These are phyloP conservation scores for Bombus fervidus DNA, from an alignment of 1,140 invertebrate genomes.

Conservation along the genomic window DNA sequence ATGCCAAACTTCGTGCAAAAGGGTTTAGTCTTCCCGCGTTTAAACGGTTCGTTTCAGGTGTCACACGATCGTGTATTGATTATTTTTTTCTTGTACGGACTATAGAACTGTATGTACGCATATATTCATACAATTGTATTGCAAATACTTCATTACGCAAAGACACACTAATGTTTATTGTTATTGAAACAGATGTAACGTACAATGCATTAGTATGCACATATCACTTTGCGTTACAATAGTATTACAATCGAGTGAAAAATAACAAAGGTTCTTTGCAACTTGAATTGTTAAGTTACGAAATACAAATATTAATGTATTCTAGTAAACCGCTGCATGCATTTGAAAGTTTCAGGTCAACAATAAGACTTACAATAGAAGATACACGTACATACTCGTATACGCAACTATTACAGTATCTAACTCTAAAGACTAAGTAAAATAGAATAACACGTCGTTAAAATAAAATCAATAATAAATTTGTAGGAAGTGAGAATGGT, in stretches of 20 bases:
- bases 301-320: slow-evolving; percentile 8
- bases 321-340: slow-evolving; percentile 34
- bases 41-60: slow-evolving; percentile 37
- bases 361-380: neutral
- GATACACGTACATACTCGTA: neutral
- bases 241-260: neutral
- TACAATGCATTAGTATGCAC: neutral
- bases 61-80: slow-evolving; percentile 29
- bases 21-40: slow-evolving; percentile 29
- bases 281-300: neutral
- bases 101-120: neutral
- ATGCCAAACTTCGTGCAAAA: slow-evolving; percentile 31
- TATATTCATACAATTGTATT: neutral
- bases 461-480: neutral
- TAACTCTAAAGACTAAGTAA: neutral
- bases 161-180: neutral
- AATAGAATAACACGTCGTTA: neutral
- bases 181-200: slow-evolving; percentile 7
- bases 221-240: neutral
- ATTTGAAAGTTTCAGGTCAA: neutral
- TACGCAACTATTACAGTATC: neutral
- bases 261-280: neutral
- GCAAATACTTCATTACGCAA: neutral
- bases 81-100: neutral
- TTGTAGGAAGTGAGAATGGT: slow-evolving; percentile 1